These are phyloP conservation scores for Oreortyx pictus DNA, from an alignment of 2,797 vertebrate species.

Conservation along the genomic window DNA sequence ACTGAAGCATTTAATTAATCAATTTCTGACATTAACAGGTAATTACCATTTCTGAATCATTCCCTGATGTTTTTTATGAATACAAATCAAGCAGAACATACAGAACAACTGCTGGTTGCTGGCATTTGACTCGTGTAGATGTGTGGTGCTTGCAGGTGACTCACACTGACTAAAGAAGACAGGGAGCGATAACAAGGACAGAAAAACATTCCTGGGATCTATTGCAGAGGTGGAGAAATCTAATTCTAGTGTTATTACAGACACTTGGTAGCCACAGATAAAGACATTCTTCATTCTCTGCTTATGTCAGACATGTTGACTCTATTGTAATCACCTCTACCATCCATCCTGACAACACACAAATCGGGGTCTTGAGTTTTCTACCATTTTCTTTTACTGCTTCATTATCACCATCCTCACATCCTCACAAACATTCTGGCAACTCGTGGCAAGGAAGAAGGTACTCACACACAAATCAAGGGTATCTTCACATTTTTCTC, in stretches of 20 bases:
- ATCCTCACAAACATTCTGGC: not conserved
- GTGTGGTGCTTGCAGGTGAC: slow-evolving; percentile 9
- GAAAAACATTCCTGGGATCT: slow-evolving; percentile 4
- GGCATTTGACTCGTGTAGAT: not conserved
- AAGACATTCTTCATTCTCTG: not conserved
- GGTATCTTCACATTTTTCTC: not conserved
- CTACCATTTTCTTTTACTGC: not conserved
- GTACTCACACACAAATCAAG: not conserved
- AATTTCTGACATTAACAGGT: slow-evolving; percentile 58
- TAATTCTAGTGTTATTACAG: not conserved
- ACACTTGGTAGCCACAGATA: not conserved
- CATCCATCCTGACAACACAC: not conserved
- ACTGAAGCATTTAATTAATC: slow-evolving; percentile 62
- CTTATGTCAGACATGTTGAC: not conserved
- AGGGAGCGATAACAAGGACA: not conserved
- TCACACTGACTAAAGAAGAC: slow-evolving; percentile 10
- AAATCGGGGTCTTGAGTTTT: not conserved
- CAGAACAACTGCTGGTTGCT: slow-evolving; percentile 1
- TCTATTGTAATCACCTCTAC: not conserved
- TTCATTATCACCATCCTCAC: not conserved
- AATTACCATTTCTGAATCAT: slow-evolving; percentile 57
- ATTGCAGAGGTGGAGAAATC: not conserved
- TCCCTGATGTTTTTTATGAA: slow-evolving; percentile 42
- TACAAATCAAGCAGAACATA: slow-evolving; percentile 42
- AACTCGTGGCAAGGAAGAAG: not conserved